phyloP scores from a whole-genome alignment of 1,140 invertebrate species.

The Uloborus diversus region DNA sequence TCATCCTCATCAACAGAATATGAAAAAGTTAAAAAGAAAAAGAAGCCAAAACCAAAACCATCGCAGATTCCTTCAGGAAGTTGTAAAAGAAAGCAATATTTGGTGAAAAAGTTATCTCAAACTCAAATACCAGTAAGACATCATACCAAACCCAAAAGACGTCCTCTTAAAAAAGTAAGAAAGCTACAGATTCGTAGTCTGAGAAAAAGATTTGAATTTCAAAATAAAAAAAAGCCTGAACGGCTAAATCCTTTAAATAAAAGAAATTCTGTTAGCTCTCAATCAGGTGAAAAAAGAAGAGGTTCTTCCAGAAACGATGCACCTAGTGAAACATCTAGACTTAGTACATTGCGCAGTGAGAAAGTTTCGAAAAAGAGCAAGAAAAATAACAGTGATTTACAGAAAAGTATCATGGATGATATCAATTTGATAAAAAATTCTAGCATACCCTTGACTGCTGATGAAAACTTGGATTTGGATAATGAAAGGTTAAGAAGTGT shows the following conservation, averaged over 20 bases:
- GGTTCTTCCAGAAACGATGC: too few relatives aligned
- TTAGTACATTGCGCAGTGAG: too few relatives aligned
- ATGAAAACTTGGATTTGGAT: too few relatives aligned
- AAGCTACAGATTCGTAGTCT: neutral
- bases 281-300: too few relatives aligned
- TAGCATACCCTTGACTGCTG: too few relatives aligned
- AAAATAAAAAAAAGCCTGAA: neutral
- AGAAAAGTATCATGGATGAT: too few relatives aligned
- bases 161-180: neutral
- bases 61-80: neutral
- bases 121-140: neutral
- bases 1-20: slow-evolving; percentile 13
- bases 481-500: too few relatives aligned
- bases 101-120: neutral
- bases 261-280: too few relatives aligned
- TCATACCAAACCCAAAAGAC: neutral
- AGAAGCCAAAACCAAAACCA: neutral
- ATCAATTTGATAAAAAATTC: too few relatives aligned
- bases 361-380: too few relatives aligned
- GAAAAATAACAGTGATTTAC: too few relatives aligned
- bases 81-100: neutral
- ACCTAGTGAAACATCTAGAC: too few relatives aligned
- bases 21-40: slow-evolving; percentile 4
- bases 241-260: neutral
- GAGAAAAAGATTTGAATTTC: neutral